phyloP scores from a whole-genome alignment of 2,888 invertebrate species.

The Eilema depressum region DNA sequence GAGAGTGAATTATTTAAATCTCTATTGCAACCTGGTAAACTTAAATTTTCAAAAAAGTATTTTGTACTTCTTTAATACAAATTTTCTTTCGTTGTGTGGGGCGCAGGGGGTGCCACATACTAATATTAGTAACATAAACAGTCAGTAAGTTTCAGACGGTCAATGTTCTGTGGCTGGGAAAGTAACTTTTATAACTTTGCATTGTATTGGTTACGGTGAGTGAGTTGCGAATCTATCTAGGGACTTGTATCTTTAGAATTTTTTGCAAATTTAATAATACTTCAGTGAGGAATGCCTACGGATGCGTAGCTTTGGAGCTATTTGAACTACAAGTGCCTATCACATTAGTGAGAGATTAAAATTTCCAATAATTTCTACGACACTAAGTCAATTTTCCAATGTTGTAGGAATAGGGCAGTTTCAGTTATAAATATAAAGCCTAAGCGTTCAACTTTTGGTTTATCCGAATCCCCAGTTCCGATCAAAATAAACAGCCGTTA shows the following conservation, averaged over 20 bases:
- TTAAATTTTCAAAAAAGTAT: too few relatives aligned
- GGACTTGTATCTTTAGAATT: constrained; percentile 7
- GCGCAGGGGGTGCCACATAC: not conserved
- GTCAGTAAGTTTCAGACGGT: constrained; percentile 1
- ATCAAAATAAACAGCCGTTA: not conserved
- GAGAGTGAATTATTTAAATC: too few relatives aligned
- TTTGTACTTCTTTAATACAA: too few relatives aligned
- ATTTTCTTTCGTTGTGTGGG: too few relatives aligned
- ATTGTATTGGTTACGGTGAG: not conserved
- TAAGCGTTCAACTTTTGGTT: not conserved
- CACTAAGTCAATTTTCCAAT: not conserved
- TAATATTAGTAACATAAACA: not conserved
- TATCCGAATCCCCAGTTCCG: not conserved
- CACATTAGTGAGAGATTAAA: not conserved
- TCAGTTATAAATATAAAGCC: not conserved
- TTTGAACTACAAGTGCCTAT: too few relatives aligned
- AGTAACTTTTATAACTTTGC: not conserved
- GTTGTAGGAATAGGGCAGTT: not conserved
- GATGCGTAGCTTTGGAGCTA: not conserved
- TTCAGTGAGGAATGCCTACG: not conserved
- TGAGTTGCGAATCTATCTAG: not conserved
- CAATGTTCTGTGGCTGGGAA: not conserved
- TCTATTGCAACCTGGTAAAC: too few relatives aligned
- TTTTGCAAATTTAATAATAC: not conserved
- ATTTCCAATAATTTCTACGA: too few relatives aligned